Base-by-base conservation (phyloP, 2,113 vertebrate genomes). In the Fulica atra region DNA sequence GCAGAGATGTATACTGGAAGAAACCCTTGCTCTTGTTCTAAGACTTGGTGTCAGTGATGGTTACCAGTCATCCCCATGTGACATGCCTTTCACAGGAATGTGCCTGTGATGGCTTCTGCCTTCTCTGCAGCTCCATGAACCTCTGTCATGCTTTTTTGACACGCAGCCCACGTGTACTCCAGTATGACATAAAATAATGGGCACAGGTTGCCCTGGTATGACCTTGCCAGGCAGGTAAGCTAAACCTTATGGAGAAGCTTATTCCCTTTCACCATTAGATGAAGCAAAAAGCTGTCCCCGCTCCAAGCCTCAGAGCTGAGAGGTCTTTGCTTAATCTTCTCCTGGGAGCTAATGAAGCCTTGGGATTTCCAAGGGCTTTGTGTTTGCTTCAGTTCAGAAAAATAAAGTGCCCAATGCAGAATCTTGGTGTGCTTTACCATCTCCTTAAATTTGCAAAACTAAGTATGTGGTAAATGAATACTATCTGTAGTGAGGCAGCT, bases 231-330 rank as follows among this genome's bases (percentile, higher is more conserved):
- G 36, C 51, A 31, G 11, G 1, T 5, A 57, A 68, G 10, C 5
- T 11, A 65, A 89, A 69, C 42, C 16, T 35, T 24, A 7, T 2
- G 20, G 82, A 77, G 59, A 26, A 33, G 33, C 56, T 73, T 77
- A 74, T 56, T 88, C 60, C 46, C n/a, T 88, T 81, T 90, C 68
- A 42, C 80, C 64, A 4, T 95, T 81, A 94, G 91, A 33, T 88
- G 91, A 83, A 96, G 76, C 92, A 86, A 86, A 82, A 51, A 92
- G 76, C 86, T 94, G 21, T 59, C 59, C 63, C 61, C 31, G 6
- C 25, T 56, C 6, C 40, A 0, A 12, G 24, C 48, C 44, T 88
- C n/a, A 23, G 59, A 71, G 71, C 31, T 44, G 57, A 57, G 53
- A 60, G 57, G 50, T 69, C 63, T 80, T 81, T n/a, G 36, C 50